phyloP scores from a whole-genome alignment of 2,113 vertebrate species.

The Hirundichthys speculiger region DNA sequence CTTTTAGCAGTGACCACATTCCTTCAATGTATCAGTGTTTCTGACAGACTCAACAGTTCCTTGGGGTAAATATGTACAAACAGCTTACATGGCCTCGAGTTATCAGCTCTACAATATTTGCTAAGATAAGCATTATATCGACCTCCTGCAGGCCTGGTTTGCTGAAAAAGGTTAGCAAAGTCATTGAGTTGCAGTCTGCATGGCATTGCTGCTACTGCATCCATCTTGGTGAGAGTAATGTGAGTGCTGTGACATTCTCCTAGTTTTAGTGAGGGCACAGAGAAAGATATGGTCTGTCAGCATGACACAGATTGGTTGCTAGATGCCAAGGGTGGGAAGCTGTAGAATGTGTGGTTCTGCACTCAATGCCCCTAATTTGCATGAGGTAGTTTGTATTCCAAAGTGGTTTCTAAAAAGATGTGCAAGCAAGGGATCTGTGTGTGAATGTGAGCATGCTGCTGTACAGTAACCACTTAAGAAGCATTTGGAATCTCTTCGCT shows the following conservation, averaged over 20 bases:
- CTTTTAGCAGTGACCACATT: conserved; percentile 34
- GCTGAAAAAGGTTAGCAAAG: conserved; percentile 69
- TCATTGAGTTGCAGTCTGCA: conserved; percentile 56
- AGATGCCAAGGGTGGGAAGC: conserved; percentile 54
- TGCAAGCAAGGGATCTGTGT: conserved; percentile 26
- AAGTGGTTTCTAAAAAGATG: conserved; percentile 51
- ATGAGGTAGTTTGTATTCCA: conserved; percentile 66
- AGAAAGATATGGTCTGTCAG: conserved; percentile 70
- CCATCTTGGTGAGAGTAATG: conserved; percentile 65
- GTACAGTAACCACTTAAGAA: conserved; percentile 35
- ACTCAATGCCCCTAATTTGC: conserved; percentile 61
- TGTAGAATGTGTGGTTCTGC: conserved; percentile 58
- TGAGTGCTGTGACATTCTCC: conserved; percentile 68
- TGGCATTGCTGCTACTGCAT: conserved; percentile 50
- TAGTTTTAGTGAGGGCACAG: conserved; percentile 62
- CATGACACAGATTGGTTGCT: conserved; percentile 63
- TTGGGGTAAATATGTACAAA: conserved; percentile 58
- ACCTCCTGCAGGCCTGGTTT: conserved; percentile 57
- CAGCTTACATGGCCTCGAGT: conserved; percentile 59
- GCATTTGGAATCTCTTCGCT: conserved; percentile 14
- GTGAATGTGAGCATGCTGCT: conserved; percentile 19
- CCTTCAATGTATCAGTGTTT: conserved; percentile 47
- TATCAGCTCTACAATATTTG: conserved; percentile 62
- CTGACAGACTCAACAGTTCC: conserved; percentile 54
- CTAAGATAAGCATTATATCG: conserved; percentile 70